phyloP scores from a whole-genome alignment of 2,888 invertebrate species.

The Chrysotoxum bicinctum region DNA sequence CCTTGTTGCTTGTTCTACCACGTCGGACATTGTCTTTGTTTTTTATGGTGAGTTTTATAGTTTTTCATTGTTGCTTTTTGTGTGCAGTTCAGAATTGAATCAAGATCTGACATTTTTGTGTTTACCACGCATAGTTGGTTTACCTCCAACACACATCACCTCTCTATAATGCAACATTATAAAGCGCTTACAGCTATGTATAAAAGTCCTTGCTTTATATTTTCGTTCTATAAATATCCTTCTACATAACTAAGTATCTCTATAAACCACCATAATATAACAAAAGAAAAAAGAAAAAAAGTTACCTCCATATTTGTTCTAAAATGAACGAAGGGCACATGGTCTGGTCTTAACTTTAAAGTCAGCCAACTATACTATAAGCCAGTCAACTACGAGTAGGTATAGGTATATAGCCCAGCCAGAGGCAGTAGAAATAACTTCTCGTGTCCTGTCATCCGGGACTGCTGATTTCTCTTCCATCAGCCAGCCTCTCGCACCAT shows the following conservation, averaged over 20 bases:
- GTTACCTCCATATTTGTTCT: slow-evolving; percentile 24
- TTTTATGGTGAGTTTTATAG: neutral
- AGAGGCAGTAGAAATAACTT: slow-evolving; percentile 23
- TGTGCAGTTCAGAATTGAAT: neutral
- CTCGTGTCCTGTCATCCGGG: slow-evolving; percentile 34
- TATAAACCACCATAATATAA: neutral
- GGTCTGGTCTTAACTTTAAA: neutral
- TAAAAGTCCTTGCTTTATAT: slow-evolving; percentile 26
- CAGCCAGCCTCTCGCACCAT: slow-evolving; percentile 34
- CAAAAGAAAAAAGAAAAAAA: slow-evolving; percentile 9
- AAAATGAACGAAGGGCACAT: slow-evolving; percentile 28
- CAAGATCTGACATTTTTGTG: slow-evolving; percentile 30
- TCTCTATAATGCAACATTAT: neutral
- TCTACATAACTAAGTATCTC: neutral
- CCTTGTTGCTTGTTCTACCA: neutral
- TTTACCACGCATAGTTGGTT: neutral
- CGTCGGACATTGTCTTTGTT: neutral
- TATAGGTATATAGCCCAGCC: neutral
- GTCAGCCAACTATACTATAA: neutral
- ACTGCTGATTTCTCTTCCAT: slow-evolving; percentile 1
- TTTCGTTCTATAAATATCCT: slow-evolving; percentile 27
- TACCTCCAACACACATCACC: neutral
- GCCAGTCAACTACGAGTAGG: no score
- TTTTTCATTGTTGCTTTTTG: neutral
- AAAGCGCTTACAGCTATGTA: slow-evolving; percentile 8